Conservation (phyloP, 1,140 invertebrate genomes). For the Zophobas atratus region DNA sequence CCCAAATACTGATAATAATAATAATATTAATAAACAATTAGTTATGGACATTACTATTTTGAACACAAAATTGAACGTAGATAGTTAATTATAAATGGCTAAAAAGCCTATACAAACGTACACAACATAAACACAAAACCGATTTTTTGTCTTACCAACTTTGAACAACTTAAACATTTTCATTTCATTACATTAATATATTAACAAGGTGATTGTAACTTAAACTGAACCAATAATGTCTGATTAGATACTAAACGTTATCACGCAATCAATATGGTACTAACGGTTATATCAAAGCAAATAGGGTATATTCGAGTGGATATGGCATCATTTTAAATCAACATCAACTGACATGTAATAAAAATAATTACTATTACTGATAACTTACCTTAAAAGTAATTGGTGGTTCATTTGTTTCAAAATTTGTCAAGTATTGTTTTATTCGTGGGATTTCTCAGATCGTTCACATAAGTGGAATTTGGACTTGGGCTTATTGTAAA, state of each 20-base stretch:
- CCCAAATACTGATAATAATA: too few relatives aligned
- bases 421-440: too few relatives aligned
- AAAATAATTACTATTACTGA: too few relatives aligned
- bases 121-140: neutral
- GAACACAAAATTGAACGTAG: neutral
- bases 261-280: slow-evolving; percentile 4
- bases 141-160: slow-evolving; percentile 3
- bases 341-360: too few relatives aligned
- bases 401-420: too few relatives aligned
- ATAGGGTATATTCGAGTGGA: neutral
- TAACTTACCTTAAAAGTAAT: too few relatives aligned
- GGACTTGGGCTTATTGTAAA: too few relatives aligned
- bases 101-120: neutral
- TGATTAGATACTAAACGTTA: slow-evolving; percentile 27
- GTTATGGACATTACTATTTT: too few relatives aligned
- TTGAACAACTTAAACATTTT: slow-evolving; percentile 27
- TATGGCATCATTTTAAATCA: neutral
- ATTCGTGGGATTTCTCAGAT: too few relatives aligned
- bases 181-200: slow-evolving; percentile 17
- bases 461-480: too few relatives aligned
- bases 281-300: slow-evolving; percentile 5
- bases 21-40: too few relatives aligned
- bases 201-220: slow-evolving; percentile 17
- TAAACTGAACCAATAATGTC: slow-evolving; percentile 9
- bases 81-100: neutral